Evolutionary conservation across 2,113 vertebrate species (phyloP).

Genomic region (Callospermophilus lateralis): DNA sequence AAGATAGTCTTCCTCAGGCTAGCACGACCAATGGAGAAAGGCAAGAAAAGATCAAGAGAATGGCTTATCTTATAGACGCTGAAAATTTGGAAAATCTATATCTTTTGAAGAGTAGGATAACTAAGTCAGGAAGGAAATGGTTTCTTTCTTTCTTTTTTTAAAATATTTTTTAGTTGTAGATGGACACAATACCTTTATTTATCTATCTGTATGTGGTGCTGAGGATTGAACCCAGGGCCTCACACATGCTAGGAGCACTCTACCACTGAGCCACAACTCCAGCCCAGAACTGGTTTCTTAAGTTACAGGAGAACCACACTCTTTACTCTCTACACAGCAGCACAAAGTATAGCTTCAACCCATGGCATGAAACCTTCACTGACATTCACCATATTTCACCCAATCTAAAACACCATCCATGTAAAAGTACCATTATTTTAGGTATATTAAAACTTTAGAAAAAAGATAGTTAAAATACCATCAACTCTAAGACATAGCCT

Average conservation of each 20-base stretch:
- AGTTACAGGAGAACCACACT: neutral
- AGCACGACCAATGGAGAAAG: neutral
- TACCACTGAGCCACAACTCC: too few relatives aligned
- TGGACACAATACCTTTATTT: too few relatives aligned
- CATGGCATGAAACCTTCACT: neutral
- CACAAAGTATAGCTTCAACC: neutral
- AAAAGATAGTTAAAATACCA: slow-evolving; percentile 6
- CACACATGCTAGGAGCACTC: too few relatives aligned
- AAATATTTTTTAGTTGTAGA: too few relatives aligned
- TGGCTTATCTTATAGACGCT: neutral
- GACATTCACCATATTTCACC: neutral
- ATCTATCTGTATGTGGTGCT: too few relatives aligned
- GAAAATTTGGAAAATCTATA: neutral
- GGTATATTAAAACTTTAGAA: neutral
- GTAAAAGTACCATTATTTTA: neutral
- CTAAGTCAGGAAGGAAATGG: neutral
- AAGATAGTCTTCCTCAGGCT: neutral
- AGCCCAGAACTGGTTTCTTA: too few relatives aligned
- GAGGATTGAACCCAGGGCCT: too few relatives aligned
- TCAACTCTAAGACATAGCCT: neutral
- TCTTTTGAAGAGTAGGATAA: neutral
- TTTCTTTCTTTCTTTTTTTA: neutral
- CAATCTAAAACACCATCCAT: neutral
- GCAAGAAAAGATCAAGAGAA: neutral
- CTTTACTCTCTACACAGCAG: neutral